Evolutionary conservation across 2,797 vertebrate genomes (phyloP).

Genomic region (Syndactyla subalaris): DNA sequence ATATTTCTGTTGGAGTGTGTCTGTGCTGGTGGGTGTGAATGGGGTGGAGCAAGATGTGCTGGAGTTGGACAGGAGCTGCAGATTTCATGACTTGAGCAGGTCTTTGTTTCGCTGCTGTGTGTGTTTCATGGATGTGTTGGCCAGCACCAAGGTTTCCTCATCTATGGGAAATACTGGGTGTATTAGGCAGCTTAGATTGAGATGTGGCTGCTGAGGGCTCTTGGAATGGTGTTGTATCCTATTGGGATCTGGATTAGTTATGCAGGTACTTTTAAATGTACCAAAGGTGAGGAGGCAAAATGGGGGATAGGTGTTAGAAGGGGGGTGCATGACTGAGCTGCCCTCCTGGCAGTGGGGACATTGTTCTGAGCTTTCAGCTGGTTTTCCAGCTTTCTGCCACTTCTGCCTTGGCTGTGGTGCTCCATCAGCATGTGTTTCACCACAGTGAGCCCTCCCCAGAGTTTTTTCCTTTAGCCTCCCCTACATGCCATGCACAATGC

Average conservation of each 20-base stretch:
- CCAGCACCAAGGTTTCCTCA: not conserved
- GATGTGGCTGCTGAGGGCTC: not conserved
- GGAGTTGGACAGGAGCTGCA: not conserved
- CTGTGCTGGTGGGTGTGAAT: accelerated
- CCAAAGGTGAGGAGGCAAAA: not conserved
- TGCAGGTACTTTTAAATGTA: not conserved
- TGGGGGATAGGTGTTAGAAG: not conserved
- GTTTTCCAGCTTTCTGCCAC: not conserved
- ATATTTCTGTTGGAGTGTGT: accelerated
- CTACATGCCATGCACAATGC: accelerated
- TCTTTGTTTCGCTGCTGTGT: not conserved
- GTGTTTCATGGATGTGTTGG: not conserved
- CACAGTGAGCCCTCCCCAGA: not conserved
- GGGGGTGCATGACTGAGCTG: not conserved
- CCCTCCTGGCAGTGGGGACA: accelerated
- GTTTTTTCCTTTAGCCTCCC: not conserved
- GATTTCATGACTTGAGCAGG: accelerated
- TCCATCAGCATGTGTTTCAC: not conserved
- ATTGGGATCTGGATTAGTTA: not conserved
- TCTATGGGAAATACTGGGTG: not conserved
- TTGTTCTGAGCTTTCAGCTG: not conserved
- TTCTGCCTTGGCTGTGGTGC: not conserved
- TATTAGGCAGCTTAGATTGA: not conserved
- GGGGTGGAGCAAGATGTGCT: not conserved
- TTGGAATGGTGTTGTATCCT: not conserved